These are phyloP conservation scores for Marmota flaviventris DNA, from an alignment of 2,113 vertebrate species.

Conservation along the genomic window DNA sequence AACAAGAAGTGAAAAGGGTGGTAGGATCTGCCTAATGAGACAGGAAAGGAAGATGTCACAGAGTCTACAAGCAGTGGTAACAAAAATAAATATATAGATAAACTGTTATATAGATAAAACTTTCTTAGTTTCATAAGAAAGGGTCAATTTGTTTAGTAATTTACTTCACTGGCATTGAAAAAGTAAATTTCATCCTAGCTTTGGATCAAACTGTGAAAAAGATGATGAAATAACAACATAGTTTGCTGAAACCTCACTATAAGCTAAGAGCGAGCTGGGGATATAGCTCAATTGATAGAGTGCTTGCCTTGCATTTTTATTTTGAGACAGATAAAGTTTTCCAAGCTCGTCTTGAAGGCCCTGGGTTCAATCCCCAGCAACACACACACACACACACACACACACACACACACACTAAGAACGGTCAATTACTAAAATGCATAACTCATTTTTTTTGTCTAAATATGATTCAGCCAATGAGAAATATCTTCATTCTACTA, in stretches of 20 bases:
- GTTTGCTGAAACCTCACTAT: not conserved
- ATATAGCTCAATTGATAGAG: no score
- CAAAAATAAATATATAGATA: not conserved
- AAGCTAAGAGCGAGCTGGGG: not conserved
- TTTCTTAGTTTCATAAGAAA: not conserved
- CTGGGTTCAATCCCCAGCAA: no score
- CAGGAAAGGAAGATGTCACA: not conserved
- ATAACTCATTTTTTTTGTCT: not conserved
- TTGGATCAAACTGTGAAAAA: conserved; percentile 21
- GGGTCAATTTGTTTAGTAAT: not conserved
- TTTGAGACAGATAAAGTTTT: no score
- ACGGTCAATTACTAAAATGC: not conserved
- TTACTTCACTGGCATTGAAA: not conserved
- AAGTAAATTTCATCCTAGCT: conserved; percentile 22
- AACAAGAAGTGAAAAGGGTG: not conserved
- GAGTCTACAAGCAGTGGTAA: not conserved
- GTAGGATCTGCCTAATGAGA: not conserved
- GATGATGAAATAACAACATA: not conserved
- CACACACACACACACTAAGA: no score
- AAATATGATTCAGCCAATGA: not conserved
- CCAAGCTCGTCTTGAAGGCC: no score
- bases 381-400: no score
- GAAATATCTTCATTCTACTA: not conserved
- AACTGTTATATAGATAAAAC: not conserved
- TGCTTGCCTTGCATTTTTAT: no score